phyloP scores from a whole-genome alignment of 2,888 invertebrate genomes.

The Lymantria dispar region DNA sequence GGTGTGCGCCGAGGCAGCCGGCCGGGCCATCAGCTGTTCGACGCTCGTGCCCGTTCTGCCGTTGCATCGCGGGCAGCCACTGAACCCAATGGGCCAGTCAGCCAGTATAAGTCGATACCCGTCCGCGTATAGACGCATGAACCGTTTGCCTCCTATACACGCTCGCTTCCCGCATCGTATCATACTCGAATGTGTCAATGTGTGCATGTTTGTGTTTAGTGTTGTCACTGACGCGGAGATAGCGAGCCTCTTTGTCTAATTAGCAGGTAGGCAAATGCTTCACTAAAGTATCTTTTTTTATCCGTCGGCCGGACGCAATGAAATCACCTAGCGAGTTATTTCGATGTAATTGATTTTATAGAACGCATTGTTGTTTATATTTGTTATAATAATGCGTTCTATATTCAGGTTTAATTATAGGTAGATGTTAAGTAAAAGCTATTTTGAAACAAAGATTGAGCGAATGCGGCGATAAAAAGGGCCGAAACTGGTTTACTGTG shows the following conservation, averaged over 20 bases:
- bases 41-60: conserved; percentile 57
- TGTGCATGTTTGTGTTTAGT: conserved; percentile 67
- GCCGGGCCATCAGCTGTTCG: conserved; percentile 74
- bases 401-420: conserved; percentile 27
- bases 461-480: conserved; percentile 53
- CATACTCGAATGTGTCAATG: conserved; percentile 53
- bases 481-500: conserved; percentile 70
- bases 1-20: conserved; percentile 60
- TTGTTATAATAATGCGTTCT: conserved; percentile 20
- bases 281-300: conserved; percentile 51
- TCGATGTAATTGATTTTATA: conserved; percentile 46
- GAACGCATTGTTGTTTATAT: conserved; percentile 38
- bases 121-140: conserved; percentile 62
- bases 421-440: conserved; percentile 22
- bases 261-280: conserved; percentile 75
- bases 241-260: conserved; percentile 76
- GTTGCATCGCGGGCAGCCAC: conserved; percentile 41
- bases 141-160: conserved; percentile 47
- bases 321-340: conserved; percentile 36
- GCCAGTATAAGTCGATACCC: conserved; percentile 67
- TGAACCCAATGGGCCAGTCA: conserved; percentile 29
- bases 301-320: conserved; percentile 38
- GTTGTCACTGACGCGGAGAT: conserved; percentile 65
- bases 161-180: conserved; percentile 39
- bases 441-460: conserved; percentile 60